phyloP scores from a whole-genome alignment of 2,888 invertebrate species.

The Clitarchus hookeri region DNA sequence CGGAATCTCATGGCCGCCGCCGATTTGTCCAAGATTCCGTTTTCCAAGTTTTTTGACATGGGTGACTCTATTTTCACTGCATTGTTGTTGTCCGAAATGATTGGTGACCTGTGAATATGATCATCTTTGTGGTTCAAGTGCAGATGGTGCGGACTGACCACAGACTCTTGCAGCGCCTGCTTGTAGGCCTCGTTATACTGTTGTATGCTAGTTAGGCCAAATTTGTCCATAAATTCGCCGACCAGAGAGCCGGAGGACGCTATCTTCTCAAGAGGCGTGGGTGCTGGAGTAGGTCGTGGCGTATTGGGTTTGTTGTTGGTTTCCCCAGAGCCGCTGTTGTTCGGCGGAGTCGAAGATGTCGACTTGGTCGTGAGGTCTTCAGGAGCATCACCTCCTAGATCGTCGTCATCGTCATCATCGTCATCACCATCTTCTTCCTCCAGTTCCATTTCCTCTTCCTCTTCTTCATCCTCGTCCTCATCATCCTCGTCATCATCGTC shows the following conservation, averaged over 20 bases:
- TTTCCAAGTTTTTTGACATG: constrained; percentile 46
- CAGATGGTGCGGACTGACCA: constrained; percentile 55
- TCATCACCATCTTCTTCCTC: constrained; percentile 67
- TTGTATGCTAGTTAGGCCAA: constrained; percentile 90
- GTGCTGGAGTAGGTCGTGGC: constrained; percentile 47
- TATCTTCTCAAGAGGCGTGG: constrained; percentile 47
- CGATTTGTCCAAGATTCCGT: constrained; percentile 63
- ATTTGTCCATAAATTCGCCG: constrained; percentile 95
- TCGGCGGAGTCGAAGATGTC: constrained; percentile 51
- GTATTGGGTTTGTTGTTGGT: constrained; percentile 43
- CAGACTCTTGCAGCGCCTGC: constrained; percentile 91
- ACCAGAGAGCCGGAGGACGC: constrained; percentile 68
- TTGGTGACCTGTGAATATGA: constrained; percentile 44
- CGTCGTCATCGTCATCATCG: constrained; percentile 57
- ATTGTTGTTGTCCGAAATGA: constrained; percentile 50
- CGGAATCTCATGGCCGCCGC: constrained; percentile 68
- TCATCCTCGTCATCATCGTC: constrained; percentile 82
- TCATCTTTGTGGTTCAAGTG: constrained; percentile 38
- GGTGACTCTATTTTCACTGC: constrained; percentile 23
- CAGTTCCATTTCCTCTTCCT: constrained; percentile 72
- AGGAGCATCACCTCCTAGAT: constrained; percentile 63
- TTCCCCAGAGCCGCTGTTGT: constrained; percentile 40
- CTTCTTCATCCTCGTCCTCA: constrained; percentile 78
- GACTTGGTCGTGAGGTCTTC: constrained; percentile 69
- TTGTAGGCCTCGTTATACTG: constrained; percentile 96